Percentiles rank a stretch among this genome's conserved stretches.
Evolutionary conservation across 2,888 invertebrate genomes (phyloP).

Genomic region (Cyaniris semiargus): DNA sequence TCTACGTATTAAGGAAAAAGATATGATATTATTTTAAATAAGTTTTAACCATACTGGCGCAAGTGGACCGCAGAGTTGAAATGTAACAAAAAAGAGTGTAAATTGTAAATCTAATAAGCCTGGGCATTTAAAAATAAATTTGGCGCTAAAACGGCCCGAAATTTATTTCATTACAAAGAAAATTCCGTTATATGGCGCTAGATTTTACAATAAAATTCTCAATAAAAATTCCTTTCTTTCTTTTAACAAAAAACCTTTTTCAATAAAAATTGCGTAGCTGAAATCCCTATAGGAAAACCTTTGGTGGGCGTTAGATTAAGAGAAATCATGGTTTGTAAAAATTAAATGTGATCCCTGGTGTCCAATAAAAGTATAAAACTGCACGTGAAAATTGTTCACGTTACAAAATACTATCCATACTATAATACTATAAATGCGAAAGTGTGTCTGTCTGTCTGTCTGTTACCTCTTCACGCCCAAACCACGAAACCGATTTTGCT

Average conservation of each 20-base stretch:
- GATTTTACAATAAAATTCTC: slow-evolving; percentile 16
- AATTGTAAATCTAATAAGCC: neutral
- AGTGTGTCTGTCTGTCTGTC: no score
- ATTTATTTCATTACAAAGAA: slow-evolving; percentile 8
- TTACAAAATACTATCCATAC: neutral
- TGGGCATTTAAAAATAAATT: neutral
- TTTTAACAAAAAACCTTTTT: slow-evolving; percentile 15
- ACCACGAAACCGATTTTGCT: no score
- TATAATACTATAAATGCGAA: no score
- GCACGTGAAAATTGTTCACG: neutral
- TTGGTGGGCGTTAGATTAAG: neutral
- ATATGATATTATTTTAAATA: no score
- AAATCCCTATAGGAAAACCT: neutral
- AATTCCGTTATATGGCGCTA: neutral
- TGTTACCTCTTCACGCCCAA: no score
- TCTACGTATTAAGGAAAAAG: no score
- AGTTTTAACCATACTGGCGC: no score
- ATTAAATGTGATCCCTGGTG: neutral
- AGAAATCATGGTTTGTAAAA: slow-evolving; percentile 8
- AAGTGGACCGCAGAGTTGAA: no score
- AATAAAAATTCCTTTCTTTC: neutral
- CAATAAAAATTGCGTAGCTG: slow-evolving; percentile 11
- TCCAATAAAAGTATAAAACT: neutral
- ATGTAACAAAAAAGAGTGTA: neutral
- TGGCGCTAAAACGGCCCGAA: neutral